Evolutionary conservation across 1,140 invertebrate species (phyloP).

Genomic region (Stegodyphus dumicola): DNA sequence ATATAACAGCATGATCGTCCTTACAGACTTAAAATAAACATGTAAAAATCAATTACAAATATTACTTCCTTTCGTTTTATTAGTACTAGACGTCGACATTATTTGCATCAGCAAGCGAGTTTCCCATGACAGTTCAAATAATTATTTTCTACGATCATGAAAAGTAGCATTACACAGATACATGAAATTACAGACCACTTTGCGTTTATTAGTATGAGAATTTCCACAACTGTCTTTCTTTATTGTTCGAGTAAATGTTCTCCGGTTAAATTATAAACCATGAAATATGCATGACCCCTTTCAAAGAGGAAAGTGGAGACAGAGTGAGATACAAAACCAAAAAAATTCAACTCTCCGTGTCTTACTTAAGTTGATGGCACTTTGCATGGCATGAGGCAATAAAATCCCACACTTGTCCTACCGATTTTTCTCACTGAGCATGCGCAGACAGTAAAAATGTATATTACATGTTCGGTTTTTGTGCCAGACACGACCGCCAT

Average conservation of each 20-base stretch:
- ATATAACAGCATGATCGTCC: too few species aligned
- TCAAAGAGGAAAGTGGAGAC: background rate
- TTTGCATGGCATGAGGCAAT: slow-evolving; percentile 37
- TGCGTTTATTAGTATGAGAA: slow-evolving; percentile 30
- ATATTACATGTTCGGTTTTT: slow-evolving; percentile 23
- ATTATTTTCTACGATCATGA: too few species aligned
- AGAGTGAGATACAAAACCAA: too few species aligned
- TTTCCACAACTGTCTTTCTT: background rate
- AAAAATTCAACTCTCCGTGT: too few species aligned
- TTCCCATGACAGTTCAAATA: too few species aligned
- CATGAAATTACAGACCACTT: background rate
- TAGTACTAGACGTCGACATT: too few species aligned
- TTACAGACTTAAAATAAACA: too few species aligned
- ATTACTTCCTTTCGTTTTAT: too few species aligned
- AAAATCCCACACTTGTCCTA: background rate
- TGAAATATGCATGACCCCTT: slow-evolving; percentile 22
- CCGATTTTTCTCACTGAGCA: background rate
- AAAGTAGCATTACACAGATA: too few species aligned
- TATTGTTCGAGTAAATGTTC: background rate
- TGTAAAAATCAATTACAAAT: too few species aligned
- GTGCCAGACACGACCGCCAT: background rate
- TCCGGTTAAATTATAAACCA: background rate
- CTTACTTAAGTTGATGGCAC: background rate
- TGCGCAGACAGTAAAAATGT: slow-evolving; percentile 22
- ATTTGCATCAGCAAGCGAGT: too few species aligned